A percentile compares a stretch with the other conserved stretches of the same genome.
Evolutionary conservation across 2,113 vertebrate genomes (phyloP).

Genomic region (Malurus melanocephalus): DNA sequence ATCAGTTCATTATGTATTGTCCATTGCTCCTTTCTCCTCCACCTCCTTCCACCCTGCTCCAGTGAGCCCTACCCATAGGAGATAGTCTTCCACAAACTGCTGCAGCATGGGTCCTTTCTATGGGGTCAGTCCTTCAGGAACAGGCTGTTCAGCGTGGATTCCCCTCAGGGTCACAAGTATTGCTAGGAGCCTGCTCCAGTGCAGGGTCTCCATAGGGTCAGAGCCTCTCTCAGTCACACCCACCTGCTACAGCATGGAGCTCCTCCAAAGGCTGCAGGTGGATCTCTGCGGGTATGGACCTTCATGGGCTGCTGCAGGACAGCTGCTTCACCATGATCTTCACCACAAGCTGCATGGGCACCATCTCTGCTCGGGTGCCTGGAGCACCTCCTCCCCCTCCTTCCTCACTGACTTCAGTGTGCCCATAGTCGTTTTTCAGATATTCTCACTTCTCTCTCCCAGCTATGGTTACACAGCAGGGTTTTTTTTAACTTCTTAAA

Average conservation of each 20-base stretch:
- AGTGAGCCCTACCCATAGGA: neutral
- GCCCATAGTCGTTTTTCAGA: neutral
- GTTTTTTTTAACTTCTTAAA: neutral
- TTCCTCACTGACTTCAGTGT: neutral
- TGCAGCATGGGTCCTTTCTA: neutral
- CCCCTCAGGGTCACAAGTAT: neutral
- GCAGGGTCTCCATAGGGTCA: neutral
- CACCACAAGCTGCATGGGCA: accelerated
- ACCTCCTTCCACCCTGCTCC: neutral
- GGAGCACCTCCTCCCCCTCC: neutral
- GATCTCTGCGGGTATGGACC: neutral
- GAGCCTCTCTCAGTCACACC: neutral
- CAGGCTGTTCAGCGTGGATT: neutral
- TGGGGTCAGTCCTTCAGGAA: too few species aligned
- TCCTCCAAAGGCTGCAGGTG: neutral
- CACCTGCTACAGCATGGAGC: too few species aligned
- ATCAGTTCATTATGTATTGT: neutral
- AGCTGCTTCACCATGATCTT: neutral
- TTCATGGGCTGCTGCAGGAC: neutral
- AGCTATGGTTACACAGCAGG: neutral
- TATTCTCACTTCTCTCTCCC: neutral
- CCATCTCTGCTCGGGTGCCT: neutral
- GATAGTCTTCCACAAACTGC: neutral
- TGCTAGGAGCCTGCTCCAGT: neutral
- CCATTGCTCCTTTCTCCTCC: neutral